Base-by-base conservation (phyloP, 2,113 vertebrate genomes). In the Aptenodytes patagonicus region DNA sequence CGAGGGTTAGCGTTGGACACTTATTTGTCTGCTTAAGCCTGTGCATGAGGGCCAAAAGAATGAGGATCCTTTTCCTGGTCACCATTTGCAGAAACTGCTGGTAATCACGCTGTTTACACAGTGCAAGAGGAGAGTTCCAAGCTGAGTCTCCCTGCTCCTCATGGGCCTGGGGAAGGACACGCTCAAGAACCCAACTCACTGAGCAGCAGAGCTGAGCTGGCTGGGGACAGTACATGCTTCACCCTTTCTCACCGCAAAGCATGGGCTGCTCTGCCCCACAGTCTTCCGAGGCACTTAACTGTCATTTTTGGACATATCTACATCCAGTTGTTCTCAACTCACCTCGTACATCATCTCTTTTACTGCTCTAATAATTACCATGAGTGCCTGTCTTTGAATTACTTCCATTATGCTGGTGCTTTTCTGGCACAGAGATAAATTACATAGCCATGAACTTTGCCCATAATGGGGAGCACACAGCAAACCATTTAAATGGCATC, bases 161-260 rank as follows among this genome's bases (percentile, higher is more conserved):
- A 40, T 40, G 40, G 40, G 40, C 40, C 40, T 40, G 5, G 40
- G 40, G 40, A 40, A 40, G 40, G 40, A 40, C 40, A 40, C 40
- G 26, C 18, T 66, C 11, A 5, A 24, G 47, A 9, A 9, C 28
- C 5, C 1, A 2, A 7, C 14, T 32, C 17, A 11, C 7, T 2
- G 0, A 0, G 31, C 11, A 4, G 21, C 29, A 66, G 29, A 75
- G 18, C 13, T 40, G 55, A 10, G 10, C 25, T 55, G 38, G 9
- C 21, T 81, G 3, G 5, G n/a, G 11, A 12, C 40, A 77, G 34
- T 17, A 52, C 5, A 4, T 12, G 15, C 36, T 49, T 83, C 42
- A 40, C 8, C 22, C 14, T 71, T 87, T 60, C 38, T 31, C 29
- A 3, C 10, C 17, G 36, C 3, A 3, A 75, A 78, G 20, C 22